These are phyloP conservation scores for Acrocephalus kingi DNA, from an alignment of 2,113 vertebrate genomes.

Conservation along the genomic window DNA sequence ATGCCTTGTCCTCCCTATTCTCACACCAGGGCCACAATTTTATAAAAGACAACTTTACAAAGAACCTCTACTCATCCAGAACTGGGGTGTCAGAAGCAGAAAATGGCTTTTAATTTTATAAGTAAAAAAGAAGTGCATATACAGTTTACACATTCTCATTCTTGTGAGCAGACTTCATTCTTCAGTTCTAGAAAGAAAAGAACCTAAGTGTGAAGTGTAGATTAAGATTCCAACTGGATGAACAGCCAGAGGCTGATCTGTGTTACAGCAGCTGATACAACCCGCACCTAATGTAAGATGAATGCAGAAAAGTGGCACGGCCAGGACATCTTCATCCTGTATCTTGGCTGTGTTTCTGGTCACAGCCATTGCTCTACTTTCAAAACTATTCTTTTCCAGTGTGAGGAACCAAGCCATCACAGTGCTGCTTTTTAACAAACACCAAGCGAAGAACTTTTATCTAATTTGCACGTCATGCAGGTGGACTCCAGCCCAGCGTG, in stretches of 20 bases:
- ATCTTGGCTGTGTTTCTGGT: background rate
- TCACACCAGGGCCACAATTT: background rate
- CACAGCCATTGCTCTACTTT: background rate
- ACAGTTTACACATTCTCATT: background rate
- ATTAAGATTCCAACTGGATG: background rate
- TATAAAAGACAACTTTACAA: background rate
- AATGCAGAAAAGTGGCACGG: background rate
- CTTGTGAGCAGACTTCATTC: background rate
- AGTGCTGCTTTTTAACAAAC: background rate
- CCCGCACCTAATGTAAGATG: background rate
- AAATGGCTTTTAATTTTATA: background rate
- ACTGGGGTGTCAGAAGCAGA: background rate
- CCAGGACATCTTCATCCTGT: background rate
- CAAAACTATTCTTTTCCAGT: background rate
- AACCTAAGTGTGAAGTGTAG: background rate
- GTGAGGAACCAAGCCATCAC: background rate
- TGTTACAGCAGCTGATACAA: background rate
- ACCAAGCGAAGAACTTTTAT: background rate
- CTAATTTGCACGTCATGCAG: background rate
- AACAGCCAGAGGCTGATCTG: background rate
- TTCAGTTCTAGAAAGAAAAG: background rate
- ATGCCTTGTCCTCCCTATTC: background rate
- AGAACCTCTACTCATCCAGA: background rate
- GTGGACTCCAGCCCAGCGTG: accelerated
- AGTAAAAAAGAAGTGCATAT: background rate